Percentiles rank a stretch among this genome's conserved stretches.
These are phyloP conservation scores for Polypterus bichir DNA, from an alignment of 2,113 vertebrate genomes.

Conservation along the genomic window DNA sequence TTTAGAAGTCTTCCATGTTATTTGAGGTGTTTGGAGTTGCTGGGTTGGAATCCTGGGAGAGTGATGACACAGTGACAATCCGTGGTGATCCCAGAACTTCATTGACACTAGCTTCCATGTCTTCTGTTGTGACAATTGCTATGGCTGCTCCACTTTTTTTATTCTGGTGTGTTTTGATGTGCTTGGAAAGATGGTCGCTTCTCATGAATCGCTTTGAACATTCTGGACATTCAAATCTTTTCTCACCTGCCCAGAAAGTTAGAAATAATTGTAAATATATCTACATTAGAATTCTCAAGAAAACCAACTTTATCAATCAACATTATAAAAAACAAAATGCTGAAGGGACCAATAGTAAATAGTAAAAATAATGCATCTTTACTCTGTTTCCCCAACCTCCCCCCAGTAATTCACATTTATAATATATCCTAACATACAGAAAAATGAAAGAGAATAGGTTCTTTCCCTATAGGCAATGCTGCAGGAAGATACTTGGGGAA, in stretches of 20 bases:
- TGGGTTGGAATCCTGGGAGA: slow-evolving; percentile 91
- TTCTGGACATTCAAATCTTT: slow-evolving; percentile 93
- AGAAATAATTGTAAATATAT: no score
- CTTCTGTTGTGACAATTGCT: slow-evolving; percentile 91
- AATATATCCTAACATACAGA: no score
- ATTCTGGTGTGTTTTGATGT: slow-evolving; percentile 98
- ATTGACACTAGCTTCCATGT: slow-evolving; percentile 81
- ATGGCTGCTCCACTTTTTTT: slow-evolving; percentile 88
- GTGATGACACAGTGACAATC: slow-evolving; percentile 86
- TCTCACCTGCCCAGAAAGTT: slow-evolving; percentile 68
- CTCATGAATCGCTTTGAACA: slow-evolving; percentile 98
- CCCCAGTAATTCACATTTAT: no score
- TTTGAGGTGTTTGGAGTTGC: slow-evolving; percentile 85
- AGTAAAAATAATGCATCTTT: not conserved
- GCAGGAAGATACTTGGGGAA: no score
- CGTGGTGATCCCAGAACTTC: slow-evolving; percentile 81
- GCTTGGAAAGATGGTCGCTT: slow-evolving; percentile 96
- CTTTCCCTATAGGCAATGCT: no score
- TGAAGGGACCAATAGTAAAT: no score
- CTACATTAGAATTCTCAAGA: no score
- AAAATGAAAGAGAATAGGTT: no score
- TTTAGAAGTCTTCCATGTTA: slow-evolving; percentile 81
- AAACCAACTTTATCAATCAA: no score
- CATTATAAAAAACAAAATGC: slow-evolving; percentile 16
- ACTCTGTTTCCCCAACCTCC: not conserved